Percentiles rank a stretch among this genome's conserved stretches.
These are phyloP conservation scores for Lepus timidus DNA, from an alignment of 2,113 vertebrate genomes.

Conservation along the genomic window DNA sequence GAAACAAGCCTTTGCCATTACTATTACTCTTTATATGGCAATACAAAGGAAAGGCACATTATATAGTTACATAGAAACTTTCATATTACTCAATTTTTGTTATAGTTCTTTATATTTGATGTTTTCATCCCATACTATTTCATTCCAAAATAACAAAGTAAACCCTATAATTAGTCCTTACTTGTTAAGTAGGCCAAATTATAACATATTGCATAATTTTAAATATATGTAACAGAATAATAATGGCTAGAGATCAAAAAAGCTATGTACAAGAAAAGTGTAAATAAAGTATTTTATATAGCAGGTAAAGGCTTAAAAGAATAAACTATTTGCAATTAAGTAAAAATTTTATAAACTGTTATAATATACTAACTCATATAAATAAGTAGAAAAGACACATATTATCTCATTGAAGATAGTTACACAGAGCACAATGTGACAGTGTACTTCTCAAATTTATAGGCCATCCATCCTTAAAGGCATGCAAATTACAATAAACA, in stretches of 20 bases:
- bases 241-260: constrained; percentile 44
- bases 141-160: constrained; percentile 53
- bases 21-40: not conserved
- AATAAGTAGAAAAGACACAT: not conserved
- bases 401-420: not conserved
- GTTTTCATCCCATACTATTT: constrained; percentile 48
- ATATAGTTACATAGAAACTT: not conserved
- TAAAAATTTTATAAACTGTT: constrained; percentile 1
- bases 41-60: constrained; percentile 10
- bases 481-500: constrained; percentile 4
- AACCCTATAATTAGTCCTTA: not conserved
- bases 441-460: not conserved
- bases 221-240: not conserved
- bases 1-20: not conserved
- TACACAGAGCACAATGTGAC: not conserved
- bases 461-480: not conserved
- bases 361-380: not conserved
- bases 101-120: constrained; percentile 30
- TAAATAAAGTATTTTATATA: not conserved
- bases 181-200: not conserved
- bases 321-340: constrained; percentile 9
- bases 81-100: not conserved
- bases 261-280: not conserved
- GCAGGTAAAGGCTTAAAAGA: not conserved
- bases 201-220: not conserved